Percentiles rank a stretch among this genome's conserved stretches.
phyloP scores from a whole-genome alignment of 2,888 invertebrate genomes.

The Abscondita cerata region DNA sequence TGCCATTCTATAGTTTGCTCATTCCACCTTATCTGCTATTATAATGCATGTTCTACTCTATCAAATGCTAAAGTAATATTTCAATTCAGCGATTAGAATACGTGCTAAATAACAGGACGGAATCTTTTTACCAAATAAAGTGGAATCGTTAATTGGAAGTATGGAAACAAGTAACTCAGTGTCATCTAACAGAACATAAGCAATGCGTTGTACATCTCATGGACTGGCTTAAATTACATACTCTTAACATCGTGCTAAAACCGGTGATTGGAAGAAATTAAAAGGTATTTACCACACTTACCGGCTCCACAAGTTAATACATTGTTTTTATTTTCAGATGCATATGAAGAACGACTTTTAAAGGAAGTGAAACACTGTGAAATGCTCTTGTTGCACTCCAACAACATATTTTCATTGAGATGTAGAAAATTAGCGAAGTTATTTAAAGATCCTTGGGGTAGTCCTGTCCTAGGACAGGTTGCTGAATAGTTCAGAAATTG shows the following conservation, averaged over 20 bases:
- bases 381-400: constrained; percentile 48
- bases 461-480: constrained; percentile 50
- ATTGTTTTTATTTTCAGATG: constrained; percentile 32
- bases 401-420: constrained; percentile 50
- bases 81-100: constrained; percentile 51
- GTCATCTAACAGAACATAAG: constrained; percentile 48
- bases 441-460: constrained; percentile 56
- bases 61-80: constrained; percentile 1
- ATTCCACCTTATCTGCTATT: too few relatives aligned
- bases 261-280: constrained; percentile 54
- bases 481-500: constrained; percentile 50
- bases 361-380: constrained; percentile 52
- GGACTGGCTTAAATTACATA: constrained; percentile 57
- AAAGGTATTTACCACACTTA: constrained; percentile 54
- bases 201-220: constrained; percentile 53
- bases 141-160: constrained; percentile 52
- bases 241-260: constrained; percentile 55
- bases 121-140: constrained; percentile 51
- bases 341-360: constrained; percentile 42
- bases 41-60: too few relatives aligned
- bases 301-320: constrained; percentile 12
- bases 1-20: too few relatives aligned
- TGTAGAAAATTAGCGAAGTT: constrained; percentile 56
- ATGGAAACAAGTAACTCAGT: constrained; percentile 51
- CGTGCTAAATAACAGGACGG: constrained; percentile 52